These are phyloP conservation scores for Petrocephalus sullivani DNA, from an alignment of 2,797 vertebrate genomes.

Conservation along the genomic window DNA sequence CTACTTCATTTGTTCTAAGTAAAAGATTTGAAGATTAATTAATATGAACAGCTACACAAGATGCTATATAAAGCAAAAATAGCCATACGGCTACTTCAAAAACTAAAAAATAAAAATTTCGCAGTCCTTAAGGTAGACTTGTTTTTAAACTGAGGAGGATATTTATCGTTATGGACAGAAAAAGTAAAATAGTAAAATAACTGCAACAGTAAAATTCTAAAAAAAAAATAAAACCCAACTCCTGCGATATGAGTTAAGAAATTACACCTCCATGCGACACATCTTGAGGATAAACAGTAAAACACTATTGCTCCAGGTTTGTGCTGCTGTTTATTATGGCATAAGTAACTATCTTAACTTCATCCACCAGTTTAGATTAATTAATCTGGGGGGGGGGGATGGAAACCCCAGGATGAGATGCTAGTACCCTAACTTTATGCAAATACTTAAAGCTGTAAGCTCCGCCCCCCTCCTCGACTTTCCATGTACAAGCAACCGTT, in stretches of 20 bases:
- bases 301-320: background rate
- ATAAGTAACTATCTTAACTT: background rate
- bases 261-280: background rate
- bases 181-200: background rate
- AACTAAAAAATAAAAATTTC: too few species aligned
- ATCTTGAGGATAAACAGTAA: background rate
- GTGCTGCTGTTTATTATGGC: background rate
- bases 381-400: too few species aligned
- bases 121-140: too few species aligned
- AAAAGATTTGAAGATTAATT: background rate
- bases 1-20: background rate
- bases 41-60: background rate
- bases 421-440: background rate
- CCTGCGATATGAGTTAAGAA: background rate
- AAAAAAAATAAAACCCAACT: background rate
- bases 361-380: background rate
- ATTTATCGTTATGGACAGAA: background rate
- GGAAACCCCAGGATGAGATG: background rate
- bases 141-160: background rate
- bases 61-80: background rate
- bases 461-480: background rate
- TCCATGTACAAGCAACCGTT: background rate
- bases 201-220: background rate
- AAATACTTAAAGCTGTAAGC: background rate
- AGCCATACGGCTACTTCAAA: background rate